These are phyloP conservation scores for Chunga burmeisteri DNA, from an alignment of 2,113 vertebrate genomes.

Conservation along the genomic window DNA sequence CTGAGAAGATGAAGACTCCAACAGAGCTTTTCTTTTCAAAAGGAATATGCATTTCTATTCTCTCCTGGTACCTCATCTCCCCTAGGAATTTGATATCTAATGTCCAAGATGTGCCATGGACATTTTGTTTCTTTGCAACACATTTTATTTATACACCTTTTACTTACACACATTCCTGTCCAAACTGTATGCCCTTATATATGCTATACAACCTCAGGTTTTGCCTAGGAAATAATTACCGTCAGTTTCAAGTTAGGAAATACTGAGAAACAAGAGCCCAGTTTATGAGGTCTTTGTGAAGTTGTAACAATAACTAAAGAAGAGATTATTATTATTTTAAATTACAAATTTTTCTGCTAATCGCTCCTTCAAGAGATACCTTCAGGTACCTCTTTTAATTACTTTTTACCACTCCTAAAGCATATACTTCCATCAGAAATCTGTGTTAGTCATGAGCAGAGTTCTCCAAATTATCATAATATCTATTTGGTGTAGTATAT, in stretches of 20 bases:
- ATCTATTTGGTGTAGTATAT: not conserved
- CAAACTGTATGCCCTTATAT: not conserved
- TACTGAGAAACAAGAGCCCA: not conserved
- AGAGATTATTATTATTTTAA: not conserved
- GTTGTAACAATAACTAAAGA: not conserved
- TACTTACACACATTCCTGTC: not conserved
- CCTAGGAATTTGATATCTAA: not conserved
- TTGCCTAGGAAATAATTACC: not conserved
- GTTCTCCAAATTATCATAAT: not conserved
- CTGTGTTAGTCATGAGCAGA: not conserved
- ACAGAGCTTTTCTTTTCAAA: conserved; percentile 25
- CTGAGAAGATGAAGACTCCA: conserved; percentile 42
- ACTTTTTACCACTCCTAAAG: not conserved
- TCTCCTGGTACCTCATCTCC: not conserved
- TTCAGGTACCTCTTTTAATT: not conserved
- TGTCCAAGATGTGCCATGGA: not conserved
- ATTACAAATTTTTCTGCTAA: not conserved
- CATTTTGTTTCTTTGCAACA: not conserved
- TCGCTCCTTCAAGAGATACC: not conserved
- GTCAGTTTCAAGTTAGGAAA: not conserved
- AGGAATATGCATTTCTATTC: not conserved
- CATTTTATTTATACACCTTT: not conserved
- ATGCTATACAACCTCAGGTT: not conserved
- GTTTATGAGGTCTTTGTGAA: not conserved
- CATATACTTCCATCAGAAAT: not conserved